phyloP scores from a whole-genome alignment of 2,888 invertebrate species.

The Chrysomela aeneicollis region DNA sequence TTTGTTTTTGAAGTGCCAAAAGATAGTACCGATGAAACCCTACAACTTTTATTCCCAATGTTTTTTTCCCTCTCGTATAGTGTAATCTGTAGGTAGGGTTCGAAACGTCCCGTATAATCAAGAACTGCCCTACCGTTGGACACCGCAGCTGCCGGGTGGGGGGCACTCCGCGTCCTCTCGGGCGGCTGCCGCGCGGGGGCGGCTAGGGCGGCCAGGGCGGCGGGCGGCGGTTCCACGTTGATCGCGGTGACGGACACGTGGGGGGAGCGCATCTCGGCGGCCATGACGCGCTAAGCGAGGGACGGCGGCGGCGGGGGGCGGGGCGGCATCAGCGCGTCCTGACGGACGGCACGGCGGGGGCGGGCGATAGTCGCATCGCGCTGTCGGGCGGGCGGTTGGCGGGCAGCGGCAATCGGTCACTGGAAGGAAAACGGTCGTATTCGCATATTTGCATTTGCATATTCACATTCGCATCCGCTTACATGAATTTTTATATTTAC shows the following conservation, averaged over 20 bases:
- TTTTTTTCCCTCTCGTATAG: too few species aligned
- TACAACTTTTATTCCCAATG: too few species aligned
- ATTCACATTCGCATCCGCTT: too few species aligned
- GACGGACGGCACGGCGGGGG: conserved; percentile 41
- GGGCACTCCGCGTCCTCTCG: conserved; percentile 47
- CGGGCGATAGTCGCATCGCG: conserved; percentile 40
- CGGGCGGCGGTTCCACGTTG: conserved; percentile 65
- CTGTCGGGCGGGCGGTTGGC: conserved; percentile 25
- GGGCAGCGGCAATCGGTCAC: conserved; percentile 22
- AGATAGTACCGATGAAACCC: too few species aligned
- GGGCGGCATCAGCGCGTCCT: conserved; percentile 57
- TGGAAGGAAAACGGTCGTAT: conserved; percentile 10
- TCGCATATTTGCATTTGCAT: too few species aligned
- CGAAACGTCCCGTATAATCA: too few species aligned
- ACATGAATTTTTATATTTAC: too few species aligned
- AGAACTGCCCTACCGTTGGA: conserved; percentile 45
- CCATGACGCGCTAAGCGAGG: conserved; percentile 49
- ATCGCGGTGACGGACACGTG: conserved; percentile 85
- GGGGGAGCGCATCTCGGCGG: conserved; percentile 60
- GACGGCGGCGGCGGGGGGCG: too few species aligned
- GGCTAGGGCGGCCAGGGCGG: conserved; percentile 36
- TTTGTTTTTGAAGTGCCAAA: too few species aligned
- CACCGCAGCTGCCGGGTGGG: conserved; percentile 45
- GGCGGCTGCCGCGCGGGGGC: conserved; percentile 42
- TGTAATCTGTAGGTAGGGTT: too few species aligned